Evolutionary conservation across 2,888 invertebrate species (phyloP).

Genomic region (Caenorhabditis uteleia): DNA sequence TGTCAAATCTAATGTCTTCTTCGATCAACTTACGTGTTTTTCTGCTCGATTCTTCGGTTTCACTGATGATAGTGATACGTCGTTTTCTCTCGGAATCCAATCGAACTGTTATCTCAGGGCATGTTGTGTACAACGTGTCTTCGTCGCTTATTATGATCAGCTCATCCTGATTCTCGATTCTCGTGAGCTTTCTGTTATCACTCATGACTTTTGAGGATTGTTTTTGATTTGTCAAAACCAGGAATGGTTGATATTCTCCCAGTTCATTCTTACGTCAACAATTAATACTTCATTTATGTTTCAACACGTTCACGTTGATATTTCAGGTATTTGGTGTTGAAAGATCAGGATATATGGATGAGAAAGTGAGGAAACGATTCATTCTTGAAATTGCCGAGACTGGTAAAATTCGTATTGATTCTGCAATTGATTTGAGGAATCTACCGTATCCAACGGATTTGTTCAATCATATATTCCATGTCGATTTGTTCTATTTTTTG

Average conservation of each 20-base stretch:
- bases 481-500: constrained; percentile 66
- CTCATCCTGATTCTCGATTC: no score
- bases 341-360: constrained; percentile 61
- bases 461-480: constrained; percentile 61
- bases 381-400: constrained; percentile 54
- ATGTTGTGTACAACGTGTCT: constrained; percentile 4
- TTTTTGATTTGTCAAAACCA: no score
- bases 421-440: constrained; percentile 47
- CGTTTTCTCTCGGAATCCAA: constrained; percentile 20
- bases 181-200: no score
- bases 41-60: constrained; percentile 2
- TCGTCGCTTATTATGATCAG: constrained; percentile 2
- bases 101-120: constrained; percentile 17
- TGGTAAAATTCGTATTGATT: constrained; percentile 50
- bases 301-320: no score
- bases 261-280: no score
- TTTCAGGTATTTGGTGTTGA: constrained; percentile 61
- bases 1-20: no score
- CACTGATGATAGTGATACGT: constrained; percentile 33
- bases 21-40: constrained; percentile 1
- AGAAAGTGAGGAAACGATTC: constrained; percentile 45
- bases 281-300: no score
- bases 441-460: constrained; percentile 63
- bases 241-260: no score
- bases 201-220: no score